These are phyloP conservation scores for Remorina albescens DNA, from an alignment of 2,797 vertebrate genomes.

Conservation along the genomic window DNA sequence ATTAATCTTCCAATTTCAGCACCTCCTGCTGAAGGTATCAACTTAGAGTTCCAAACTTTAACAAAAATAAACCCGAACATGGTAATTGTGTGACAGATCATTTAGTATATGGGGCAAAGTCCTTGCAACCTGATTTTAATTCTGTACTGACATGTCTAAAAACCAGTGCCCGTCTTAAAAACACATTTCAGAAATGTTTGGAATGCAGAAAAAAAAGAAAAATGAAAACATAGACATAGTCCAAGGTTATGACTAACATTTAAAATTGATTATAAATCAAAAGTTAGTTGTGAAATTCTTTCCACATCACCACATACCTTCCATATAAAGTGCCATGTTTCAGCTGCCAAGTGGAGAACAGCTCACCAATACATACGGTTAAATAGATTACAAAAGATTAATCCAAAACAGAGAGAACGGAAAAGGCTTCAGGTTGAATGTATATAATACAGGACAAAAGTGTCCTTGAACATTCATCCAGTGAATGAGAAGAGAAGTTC, in stretches of 20 bases:
- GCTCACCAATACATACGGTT: constrained; percentile 25
- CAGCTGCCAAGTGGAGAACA: constrained; percentile 20
- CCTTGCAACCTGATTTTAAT: neutral
- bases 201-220: neutral
- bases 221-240: neutral
- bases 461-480: constrained; percentile 31
- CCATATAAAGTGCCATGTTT: constrained; percentile 60
- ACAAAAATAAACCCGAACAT: neutral
- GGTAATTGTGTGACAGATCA: neutral
- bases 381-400: constrained; percentile 12
- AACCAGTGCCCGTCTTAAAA: no score
- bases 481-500: constrained; percentile 33
- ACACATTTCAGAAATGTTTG: neutral
- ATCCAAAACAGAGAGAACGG: constrained; percentile 1
- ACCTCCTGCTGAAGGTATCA: neutral
- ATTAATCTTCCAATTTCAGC: neutral
- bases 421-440: neutral
- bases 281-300: neutral
- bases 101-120: neutral
- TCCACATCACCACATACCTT: constrained; percentile 75
- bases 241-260: neutral
- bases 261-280: neutral
- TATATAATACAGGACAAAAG: neutral
- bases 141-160: neutral
- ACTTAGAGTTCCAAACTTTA: neutral